Evolutionary conservation across 2,797 vertebrate species (phyloP).

Genomic region (Peromyscus eremicus): DNA sequence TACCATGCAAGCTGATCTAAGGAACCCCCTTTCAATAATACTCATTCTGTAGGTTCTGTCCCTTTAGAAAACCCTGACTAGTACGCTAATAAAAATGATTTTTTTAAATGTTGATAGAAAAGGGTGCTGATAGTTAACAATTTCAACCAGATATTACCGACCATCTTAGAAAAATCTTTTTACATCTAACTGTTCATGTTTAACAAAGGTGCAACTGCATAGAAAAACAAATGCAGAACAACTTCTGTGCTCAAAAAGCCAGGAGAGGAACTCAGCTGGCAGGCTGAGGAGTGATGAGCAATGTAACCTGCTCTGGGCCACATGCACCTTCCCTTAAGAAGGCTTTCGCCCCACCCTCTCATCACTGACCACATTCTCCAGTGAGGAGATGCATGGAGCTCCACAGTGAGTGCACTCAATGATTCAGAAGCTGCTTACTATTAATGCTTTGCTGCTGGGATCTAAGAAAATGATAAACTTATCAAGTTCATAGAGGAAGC

Average conservation of each 20-base stretch:
- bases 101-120: background rate
- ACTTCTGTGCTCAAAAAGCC: background rate
- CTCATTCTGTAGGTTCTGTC: background rate
- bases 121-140: background rate
- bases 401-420: background rate
- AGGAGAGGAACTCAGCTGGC: background rate
- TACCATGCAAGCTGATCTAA: background rate
- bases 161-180: background rate
- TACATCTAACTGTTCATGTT: background rate
- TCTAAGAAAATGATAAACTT: conserved; percentile 10
- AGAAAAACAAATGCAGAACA: background rate
- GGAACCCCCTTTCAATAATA: background rate
- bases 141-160: background rate
- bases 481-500: conserved; percentile 16
- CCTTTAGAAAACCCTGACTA: background rate
- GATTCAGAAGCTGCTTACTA: conserved; percentile 47
- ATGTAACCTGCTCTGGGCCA: background rate
- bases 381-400: background rate
- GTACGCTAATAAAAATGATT: background rate
- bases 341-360: background rate
- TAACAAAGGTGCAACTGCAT: background rate
- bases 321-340: background rate
- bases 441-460: background rate
- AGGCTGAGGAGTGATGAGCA: background rate
- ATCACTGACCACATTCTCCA: background rate